Conservation (phyloP, 2,797 vertebrate species). For the Orientallactaga sibirica region DNA sequence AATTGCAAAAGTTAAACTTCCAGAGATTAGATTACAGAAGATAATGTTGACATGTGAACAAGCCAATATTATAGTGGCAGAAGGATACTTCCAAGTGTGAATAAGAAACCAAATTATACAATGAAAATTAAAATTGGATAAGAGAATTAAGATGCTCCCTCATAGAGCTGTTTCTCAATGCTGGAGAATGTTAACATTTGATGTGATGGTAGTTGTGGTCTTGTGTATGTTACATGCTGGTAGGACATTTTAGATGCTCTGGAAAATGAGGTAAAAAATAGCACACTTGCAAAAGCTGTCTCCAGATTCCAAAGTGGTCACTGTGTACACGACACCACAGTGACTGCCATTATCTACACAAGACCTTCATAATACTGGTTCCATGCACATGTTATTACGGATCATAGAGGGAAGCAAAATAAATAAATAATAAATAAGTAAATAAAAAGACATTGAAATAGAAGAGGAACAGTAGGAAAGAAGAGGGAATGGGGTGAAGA, state of each 20-base stretch:
- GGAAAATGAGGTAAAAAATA: slow-evolving; percentile 1
- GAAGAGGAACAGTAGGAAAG: too few species aligned
- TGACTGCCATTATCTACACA: too few species aligned
- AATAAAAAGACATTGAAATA: too few species aligned
- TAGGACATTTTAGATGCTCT: slow-evolving; percentile 18
- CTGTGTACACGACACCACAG: too few species aligned
- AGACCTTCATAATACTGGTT: too few species aligned
- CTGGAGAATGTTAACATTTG: slow-evolving; percentile 40
- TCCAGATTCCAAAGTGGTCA: too few species aligned
- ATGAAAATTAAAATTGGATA: slow-evolving; percentile 65
- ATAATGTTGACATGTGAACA: slow-evolving; percentile 73
- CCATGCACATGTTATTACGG: too few species aligned
- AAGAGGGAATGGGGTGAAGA: too few species aligned
- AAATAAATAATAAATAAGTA: too few species aligned
- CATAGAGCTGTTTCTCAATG: slow-evolving; percentile 20
- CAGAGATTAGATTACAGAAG: slow-evolving; percentile 76
- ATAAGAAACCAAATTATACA: neutral
- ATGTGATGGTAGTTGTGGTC: neutral
- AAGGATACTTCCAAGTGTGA: slow-evolving; percentile 75
- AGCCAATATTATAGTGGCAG: slow-evolving; percentile 48
- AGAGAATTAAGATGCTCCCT: slow-evolving; percentile 67
- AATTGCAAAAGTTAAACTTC: slow-evolving; percentile 78
- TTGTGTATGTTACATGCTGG: too few species aligned
- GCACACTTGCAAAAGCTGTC: neutral
- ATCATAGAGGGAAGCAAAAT: too few species aligned